phyloP scores from a whole-genome alignment of 2,113 vertebrate species.

The Onychostruthus taczanowskii region DNA sequence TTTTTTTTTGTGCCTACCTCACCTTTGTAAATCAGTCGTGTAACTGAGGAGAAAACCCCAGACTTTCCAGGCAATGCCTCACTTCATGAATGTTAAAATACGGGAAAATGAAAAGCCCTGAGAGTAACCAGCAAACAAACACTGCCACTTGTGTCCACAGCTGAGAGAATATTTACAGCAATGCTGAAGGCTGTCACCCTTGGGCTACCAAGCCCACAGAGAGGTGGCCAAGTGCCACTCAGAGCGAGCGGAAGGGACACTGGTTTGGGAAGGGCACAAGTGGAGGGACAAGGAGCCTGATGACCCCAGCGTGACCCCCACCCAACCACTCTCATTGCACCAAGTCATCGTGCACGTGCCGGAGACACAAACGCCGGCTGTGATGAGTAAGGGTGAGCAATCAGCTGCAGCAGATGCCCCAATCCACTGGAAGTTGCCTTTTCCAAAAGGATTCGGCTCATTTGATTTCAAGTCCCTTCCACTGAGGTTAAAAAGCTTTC shows the following conservation, averaged over 20 bases:
- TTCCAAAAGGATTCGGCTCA: neutral
- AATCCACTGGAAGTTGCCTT: neutral
- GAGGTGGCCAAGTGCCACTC: neutral
- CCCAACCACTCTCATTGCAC: neutral
- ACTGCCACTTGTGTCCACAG: neutral
- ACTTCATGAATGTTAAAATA: neutral
- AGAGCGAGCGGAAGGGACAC: rapidly evolving
- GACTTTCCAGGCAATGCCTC: neutral
- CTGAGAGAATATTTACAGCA: neutral
- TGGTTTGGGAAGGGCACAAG: rapidly evolving
- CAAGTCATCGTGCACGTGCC: rapidly evolving
- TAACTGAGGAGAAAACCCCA: neutral
- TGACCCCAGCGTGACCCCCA: neutral
- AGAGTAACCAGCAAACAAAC: neutral
- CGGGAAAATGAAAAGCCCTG: neutral
- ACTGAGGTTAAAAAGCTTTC: neutral
- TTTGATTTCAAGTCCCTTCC: neutral
- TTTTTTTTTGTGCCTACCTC: no score
- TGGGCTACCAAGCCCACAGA: neutral
- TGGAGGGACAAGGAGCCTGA: neutral
- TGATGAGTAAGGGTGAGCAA: neutral
- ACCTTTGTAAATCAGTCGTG: rapidly evolving
- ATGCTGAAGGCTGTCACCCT: neutral
- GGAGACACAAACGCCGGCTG: neutral
- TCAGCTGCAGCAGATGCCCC: neutral